Conservation (phyloP, 2,797 vertebrate genomes). For the Harpagifer antarcticus region DNA sequence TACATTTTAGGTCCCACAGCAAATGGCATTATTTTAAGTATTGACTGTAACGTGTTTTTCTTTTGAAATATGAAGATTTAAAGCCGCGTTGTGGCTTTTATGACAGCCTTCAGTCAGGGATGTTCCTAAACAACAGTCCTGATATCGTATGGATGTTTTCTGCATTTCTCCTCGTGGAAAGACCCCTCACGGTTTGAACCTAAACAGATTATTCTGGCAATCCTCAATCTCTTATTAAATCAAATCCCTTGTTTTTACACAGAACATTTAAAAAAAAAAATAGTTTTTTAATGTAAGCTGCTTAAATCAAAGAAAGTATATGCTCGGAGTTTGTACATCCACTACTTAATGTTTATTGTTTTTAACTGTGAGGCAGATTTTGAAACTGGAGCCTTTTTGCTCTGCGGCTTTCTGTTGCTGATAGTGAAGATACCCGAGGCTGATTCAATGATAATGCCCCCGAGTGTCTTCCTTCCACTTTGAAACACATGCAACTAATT, state of each 20-base stretch:
- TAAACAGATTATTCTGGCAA: slow-evolving; percentile 66
- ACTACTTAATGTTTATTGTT: slow-evolving; percentile 36
- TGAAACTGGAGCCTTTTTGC: slow-evolving; percentile 37
- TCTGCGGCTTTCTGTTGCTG: slow-evolving; percentile 36
- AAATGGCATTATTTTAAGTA: slow-evolving; percentile 13
- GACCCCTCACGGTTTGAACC: slow-evolving; percentile 27
- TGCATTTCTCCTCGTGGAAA: slow-evolving; percentile 26
- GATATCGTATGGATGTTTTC: slow-evolving; percentile 34
- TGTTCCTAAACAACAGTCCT: slow-evolving; percentile 35
- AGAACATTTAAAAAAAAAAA: neutral
- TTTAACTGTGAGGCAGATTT: slow-evolving; percentile 20
- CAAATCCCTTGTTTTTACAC: slow-evolving; percentile 58
- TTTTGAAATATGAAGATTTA: slow-evolving; percentile 12
- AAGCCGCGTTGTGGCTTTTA: neutral
- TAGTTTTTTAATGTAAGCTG: slow-evolving; percentile 20
- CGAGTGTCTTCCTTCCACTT: slow-evolving; percentile 71
- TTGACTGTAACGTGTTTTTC: slow-evolving; percentile 4
- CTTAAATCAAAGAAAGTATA: slow-evolving; percentile 31
- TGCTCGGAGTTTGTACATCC: slow-evolving; percentile 10
- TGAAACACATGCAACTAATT: slow-evolving; percentile 81
- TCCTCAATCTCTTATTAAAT: slow-evolving; percentile 57
- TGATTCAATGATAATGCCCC: slow-evolving; percentile 71
- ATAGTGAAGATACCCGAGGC: slow-evolving; percentile 49
- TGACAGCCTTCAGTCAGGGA: neutral
- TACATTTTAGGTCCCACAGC: slow-evolving; percentile 22